These are phyloP conservation scores for Drosophila bocqueti DNA, from an alignment of 1,140 invertebrate species.

Conservation along the genomic window DNA sequence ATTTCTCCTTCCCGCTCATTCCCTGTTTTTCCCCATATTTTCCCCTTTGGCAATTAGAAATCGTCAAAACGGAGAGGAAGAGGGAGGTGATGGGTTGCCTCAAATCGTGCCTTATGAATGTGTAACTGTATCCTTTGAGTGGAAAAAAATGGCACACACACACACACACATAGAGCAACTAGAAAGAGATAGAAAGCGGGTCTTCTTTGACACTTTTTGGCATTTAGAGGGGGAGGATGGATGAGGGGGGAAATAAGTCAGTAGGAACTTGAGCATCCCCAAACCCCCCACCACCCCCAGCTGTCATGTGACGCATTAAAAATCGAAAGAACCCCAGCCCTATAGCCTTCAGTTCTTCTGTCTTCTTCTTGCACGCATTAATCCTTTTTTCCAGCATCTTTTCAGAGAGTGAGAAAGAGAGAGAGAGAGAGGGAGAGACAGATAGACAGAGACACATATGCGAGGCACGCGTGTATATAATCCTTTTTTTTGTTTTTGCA, in stretches of 20 bases:
- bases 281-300: background rate
- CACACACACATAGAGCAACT: background rate
- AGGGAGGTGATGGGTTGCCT: background rate
- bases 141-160: slow-evolving; percentile 1
- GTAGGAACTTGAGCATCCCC: slow-evolving; percentile 37
- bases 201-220: slow-evolving; percentile 75
- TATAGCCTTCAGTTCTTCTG: background rate
- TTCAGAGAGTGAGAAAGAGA: slow-evolving; percentile 28
- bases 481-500: slow-evolving; percentile 63
- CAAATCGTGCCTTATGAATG: slow-evolving; percentile 22
- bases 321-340: slow-evolving; percentile 58
- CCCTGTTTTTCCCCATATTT: background rate
- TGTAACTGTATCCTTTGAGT: slow-evolving; percentile 54
- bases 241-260: background rate
- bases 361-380: slow-evolving; percentile 65
- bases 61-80: slow-evolving; percentile 13
- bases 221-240: background rate
- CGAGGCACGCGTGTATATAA: slow-evolving; percentile 69
- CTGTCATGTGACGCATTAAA: slow-evolving; percentile 78
- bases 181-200: slow-evolving; percentile 1
- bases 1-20: background rate
- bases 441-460: slow-evolving; percentile 41
- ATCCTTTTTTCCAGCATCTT: slow-evolving; percentile 82
- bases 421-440: slow-evolving; percentile 16
- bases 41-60: slow-evolving; percentile 65